Conservation (phyloP, 2,888 invertebrate genomes). For the Hemicrepidius hirtus region DNA sequence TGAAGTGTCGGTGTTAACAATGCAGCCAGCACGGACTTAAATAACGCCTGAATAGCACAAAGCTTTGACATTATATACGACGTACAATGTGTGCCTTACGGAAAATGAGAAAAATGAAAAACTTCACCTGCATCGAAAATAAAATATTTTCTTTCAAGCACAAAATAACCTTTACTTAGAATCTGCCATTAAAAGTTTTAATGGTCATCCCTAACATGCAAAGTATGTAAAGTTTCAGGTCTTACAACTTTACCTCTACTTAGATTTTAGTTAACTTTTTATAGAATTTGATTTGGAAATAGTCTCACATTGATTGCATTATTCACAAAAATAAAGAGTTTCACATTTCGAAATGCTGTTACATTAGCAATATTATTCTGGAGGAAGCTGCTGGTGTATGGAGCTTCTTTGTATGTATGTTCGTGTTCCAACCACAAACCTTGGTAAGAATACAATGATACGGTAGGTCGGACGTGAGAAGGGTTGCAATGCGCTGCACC, state of each 20-base stretch:
- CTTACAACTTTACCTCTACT: not conserved
- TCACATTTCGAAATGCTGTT: conserved; percentile 32
- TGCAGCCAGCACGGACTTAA: not conserved
- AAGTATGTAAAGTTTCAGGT: too few relatives aligned
- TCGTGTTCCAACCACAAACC: conserved; percentile 49
- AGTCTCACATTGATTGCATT: conserved; percentile 7
- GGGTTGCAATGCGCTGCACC: conserved; percentile 46
- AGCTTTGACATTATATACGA: conserved; percentile 6
- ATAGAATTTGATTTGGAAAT: not conserved
- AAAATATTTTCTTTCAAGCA: not conserved
- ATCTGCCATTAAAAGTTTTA: too few relatives aligned
- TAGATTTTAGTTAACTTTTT: not conserved
- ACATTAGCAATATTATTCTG: conserved; percentile 43
- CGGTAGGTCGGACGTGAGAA: conserved; percentile 47
- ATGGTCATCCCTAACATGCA: too few relatives aligned
- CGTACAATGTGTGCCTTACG: not conserved
- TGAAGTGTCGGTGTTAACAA: not conserved
- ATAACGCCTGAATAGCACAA: conserved; percentile 1
- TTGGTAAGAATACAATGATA: conserved; percentile 48
- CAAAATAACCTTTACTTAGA: too few relatives aligned
- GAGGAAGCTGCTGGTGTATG: conserved; percentile 38
- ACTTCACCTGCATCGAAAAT: not conserved
- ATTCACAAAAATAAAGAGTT: conserved; percentile 26
- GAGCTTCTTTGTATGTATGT: conserved; percentile 51
- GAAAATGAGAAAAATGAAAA: not conserved